phyloP scores from a whole-genome alignment of 2,113 vertebrate species.

The Galemys pyrenaicus region DNA sequence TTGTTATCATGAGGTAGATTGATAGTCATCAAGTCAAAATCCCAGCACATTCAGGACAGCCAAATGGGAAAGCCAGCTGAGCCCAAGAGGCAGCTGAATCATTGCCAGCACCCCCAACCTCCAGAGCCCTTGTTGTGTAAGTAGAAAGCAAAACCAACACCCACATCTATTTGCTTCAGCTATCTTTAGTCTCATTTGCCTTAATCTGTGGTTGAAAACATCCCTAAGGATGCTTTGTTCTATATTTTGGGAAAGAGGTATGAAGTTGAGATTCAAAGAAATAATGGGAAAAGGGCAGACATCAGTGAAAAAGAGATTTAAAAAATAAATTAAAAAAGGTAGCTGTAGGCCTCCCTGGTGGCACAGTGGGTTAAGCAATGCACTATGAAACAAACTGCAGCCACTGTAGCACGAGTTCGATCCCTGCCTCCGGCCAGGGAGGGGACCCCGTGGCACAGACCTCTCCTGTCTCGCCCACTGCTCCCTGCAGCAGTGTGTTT shows the following conservation, averaged over 20 bases:
- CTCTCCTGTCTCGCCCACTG: too few relatives aligned
- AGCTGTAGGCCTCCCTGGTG: background rate
- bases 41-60: background rate
- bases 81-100: background rate
- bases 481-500: too few relatives aligned
- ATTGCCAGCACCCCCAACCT: background rate
- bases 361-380: too few relatives aligned
- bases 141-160: background rate
- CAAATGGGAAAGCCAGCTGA: background rate
- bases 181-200: slow-evolving; percentile 11
- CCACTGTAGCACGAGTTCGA: too few relatives aligned
- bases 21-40: slow-evolving; percentile 31
- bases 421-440: too few relatives aligned
- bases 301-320: background rate
- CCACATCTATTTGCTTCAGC: background rate
- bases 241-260: background rate
- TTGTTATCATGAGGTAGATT: slow-evolving; percentile 34
- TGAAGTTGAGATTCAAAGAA: background rate
- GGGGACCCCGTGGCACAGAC: too few relatives aligned
- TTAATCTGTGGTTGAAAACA: background rate
- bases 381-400: too few relatives aligned
- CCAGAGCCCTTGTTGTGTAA: background rate
- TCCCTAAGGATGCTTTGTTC: background rate
- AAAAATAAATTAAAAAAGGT: background rate
- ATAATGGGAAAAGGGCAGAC: background rate